These are phyloP conservation scores for Philaethria dido DNA, from an alignment of 2,888 invertebrate species.

Conservation along the genomic window DNA sequence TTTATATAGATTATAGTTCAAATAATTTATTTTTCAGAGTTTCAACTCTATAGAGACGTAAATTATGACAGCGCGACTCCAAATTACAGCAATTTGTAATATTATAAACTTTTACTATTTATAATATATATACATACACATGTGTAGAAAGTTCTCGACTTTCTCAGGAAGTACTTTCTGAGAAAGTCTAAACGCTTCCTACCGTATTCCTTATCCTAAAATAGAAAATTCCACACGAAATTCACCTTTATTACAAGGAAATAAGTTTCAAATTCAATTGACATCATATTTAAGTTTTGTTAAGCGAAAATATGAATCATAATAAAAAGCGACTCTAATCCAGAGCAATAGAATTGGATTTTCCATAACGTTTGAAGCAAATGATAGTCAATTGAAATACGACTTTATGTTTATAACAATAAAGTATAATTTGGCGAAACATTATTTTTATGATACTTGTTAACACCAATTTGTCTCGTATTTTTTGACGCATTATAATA, in stretches of 20 bases:
- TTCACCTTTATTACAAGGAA: neutral
- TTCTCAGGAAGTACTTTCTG: constrained; percentile 41
- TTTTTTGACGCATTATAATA: constrained; percentile 29
- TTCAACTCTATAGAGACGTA: neutral
- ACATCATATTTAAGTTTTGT: neutral
- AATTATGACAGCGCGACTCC: neutral
- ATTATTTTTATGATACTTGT: constrained; percentile 8
- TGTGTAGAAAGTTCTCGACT: constrained; percentile 39
- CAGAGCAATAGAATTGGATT: constrained; percentile 21
- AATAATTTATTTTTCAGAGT: neutral
- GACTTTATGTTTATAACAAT: neutral
- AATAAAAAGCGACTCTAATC: constrained; percentile 31
- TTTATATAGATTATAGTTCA: too few species aligned
- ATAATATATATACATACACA: constrained; percentile 27
- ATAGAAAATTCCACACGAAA: neutral
- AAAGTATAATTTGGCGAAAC: neutral
- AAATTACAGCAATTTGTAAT: constrained; percentile 11
- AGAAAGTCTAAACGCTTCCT: constrained; percentile 43
- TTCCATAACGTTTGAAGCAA: neutral
- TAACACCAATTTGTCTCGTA: constrained; percentile 32
- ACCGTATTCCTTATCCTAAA: constrained; percentile 33
- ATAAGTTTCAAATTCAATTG: constrained; percentile 7
- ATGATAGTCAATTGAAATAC: neutral
- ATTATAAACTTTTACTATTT: constrained; percentile 19
- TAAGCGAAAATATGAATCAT: neutral